Percentiles rank a stretch among this genome's conserved stretches.
Conservation (phyloP, 1,140 invertebrate genomes). For the Diachasmimorpha longicaudata region DNA sequence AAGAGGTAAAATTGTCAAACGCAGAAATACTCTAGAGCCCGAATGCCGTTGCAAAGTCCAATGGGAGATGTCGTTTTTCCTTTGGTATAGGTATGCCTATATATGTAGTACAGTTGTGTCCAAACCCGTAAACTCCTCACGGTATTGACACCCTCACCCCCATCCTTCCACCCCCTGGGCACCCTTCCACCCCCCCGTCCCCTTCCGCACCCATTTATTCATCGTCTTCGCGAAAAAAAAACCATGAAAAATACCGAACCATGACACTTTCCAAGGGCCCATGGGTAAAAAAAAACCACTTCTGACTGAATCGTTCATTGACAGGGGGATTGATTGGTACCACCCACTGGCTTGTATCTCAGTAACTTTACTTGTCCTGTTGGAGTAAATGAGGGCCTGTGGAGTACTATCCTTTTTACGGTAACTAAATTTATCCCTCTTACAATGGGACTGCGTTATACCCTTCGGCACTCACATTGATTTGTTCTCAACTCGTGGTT, state of each 20-base stretch:
- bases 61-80: background rate
- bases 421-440: slow-evolving; percentile 7
- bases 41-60: slow-evolving; percentile 6
- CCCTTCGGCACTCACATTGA: slow-evolving; percentile 55
- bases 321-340: slow-evolving; percentile 44
- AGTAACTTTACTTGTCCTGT: slow-evolving; percentile 33
- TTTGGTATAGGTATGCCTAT: background rate
- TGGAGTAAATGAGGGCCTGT: slow-evolving; percentile 40
- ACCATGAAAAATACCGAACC: background rate
- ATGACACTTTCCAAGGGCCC: background rate
- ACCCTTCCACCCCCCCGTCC: too few species aligned
- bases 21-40: slow-evolving; percentile 8
- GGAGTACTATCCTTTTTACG: background rate
- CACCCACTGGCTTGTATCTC: slow-evolving; percentile 24
- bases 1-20: slow-evolving; percentile 21
- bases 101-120: background rate
- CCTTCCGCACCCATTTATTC: too few species aligned
- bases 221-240: background rate
- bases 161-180: background rate
- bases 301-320: slow-evolving; percentile 36
- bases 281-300: background rate
- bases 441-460: background rate
- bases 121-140: background rate
- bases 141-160: background rate
- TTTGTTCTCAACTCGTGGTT: slow-evolving; percentile 56